phyloP scores from a whole-genome alignment of 2,888 invertebrate species.

The Apoda limacodes region DNA sequence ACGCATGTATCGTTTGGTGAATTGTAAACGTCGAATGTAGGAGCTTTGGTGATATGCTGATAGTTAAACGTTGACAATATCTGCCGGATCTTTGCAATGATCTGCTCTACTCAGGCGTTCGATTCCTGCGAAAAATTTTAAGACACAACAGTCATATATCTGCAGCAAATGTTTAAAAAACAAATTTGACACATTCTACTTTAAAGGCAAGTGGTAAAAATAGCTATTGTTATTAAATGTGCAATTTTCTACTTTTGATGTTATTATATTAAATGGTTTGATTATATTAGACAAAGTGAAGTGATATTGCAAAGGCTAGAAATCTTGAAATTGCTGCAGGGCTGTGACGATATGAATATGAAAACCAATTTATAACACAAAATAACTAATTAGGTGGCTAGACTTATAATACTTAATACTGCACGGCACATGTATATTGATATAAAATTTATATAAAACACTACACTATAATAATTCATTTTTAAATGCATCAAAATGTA shows the following conservation, averaged over 20 bases:
- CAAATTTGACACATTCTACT: conserved; percentile 38
- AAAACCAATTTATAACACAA: too few relatives aligned
- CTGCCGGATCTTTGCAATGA: conserved; percentile 86
- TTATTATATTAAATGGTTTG: conserved; percentile 36
- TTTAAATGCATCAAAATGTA: conserved; percentile 65
- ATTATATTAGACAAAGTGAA: conserved; percentile 28
- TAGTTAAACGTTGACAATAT: conserved; percentile 80
- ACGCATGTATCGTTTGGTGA: conserved; percentile 43
- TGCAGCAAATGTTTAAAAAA: conserved; percentile 28
- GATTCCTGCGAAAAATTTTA: conserved; percentile 77
- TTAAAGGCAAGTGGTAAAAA: conserved; percentile 42
- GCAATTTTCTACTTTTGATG: conserved; percentile 47
- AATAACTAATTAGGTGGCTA: not conserved
- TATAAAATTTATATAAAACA: conserved; percentile 63
- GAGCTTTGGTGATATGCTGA: conserved; percentile 70
- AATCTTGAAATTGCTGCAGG: conserved; percentile 31
- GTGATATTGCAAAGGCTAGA: conserved; percentile 29
- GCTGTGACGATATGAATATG: conserved; percentile 28
- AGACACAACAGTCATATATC: conserved; percentile 50
- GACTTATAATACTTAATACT: too few relatives aligned
- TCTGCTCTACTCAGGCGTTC: conserved; percentile 91
- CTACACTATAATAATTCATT: conserved; percentile 38
- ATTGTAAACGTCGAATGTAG: conserved; percentile 61
- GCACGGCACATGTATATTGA: conserved; percentile 48
- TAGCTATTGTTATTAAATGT: conserved; percentile 13